Evolutionary conservation across 2,797 vertebrate genomes (phyloP).

Genomic region (Sciurus vulgaris): DNA sequence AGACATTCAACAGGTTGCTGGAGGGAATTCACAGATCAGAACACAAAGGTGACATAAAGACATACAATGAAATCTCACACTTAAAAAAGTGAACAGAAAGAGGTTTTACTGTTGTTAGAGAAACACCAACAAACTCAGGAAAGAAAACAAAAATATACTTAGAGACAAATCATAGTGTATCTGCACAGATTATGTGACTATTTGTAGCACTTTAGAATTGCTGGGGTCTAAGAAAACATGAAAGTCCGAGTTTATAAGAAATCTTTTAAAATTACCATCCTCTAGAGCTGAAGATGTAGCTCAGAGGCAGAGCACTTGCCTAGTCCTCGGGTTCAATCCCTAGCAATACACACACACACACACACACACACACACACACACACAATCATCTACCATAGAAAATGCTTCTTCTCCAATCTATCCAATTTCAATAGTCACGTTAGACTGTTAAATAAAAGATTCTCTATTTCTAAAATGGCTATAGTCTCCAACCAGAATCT

Average conservation of each 20-base stretch:
- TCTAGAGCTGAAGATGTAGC: not conserved
- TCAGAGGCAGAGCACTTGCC: too few relatives aligned
- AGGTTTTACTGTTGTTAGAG: not conserved
- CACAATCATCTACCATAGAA: not conserved
- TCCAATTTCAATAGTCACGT: not conserved
- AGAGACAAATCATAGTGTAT: not conserved
- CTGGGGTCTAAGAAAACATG: not conserved
- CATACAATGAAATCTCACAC: not conserved
- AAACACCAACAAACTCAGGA: not conserved
- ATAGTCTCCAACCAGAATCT: not conserved
- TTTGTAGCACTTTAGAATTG: not conserved
- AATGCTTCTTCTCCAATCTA: not conserved
- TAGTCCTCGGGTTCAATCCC: too few relatives aligned
- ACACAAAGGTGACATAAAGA: not conserved
- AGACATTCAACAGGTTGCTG: not conserved
- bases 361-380: too few relatives aligned
- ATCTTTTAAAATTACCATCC: not conserved
- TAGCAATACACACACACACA: too few relatives aligned
- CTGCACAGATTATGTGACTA: not conserved
- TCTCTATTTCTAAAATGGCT: not conserved
- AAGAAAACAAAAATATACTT: not conserved
- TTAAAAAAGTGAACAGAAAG: not conserved
- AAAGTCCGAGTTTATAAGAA: not conserved
- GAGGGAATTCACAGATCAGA: not conserved
- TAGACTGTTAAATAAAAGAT: not conserved